Base-by-base conservation (phyloP, 1,140 invertebrate species). In the Bombus waltoni region DNA sequence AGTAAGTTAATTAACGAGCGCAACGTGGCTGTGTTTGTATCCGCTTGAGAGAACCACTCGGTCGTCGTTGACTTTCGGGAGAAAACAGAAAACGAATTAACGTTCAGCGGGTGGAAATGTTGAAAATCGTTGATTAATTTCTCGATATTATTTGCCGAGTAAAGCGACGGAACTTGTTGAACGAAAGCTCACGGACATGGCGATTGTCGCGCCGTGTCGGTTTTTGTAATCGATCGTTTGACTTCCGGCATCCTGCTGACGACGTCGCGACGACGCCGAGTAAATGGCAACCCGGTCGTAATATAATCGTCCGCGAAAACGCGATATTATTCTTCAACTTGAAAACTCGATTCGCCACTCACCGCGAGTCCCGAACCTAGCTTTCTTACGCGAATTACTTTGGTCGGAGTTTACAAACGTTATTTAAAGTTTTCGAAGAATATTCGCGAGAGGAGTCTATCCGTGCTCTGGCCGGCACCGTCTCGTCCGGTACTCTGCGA, bases 341-440 rank as follows among this genome's bases (percentile, higher is more conserved):
- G 88, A 68, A 85, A 92, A 91, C 87, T 91, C 81, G 66, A 90
- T 88, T 89, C 77, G 53, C 84, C 72, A 74, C 80, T 90, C 74
- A 70, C 86, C 76, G 62, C 83, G 65, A 86, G 83, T 91, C 80
- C 44, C 70, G 78, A 86, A 86, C 88, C 81, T 85, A 62, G 76
- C 81, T 86, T 89, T 87, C 86, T 90, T 86, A 77, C 86, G 83
- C 71, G 89, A 91, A 93, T 92, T 89, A 91, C 88, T 92, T 88
- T 44, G 73, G 40, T 8, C 72, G 35, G 75, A 92, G 92, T 92
- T 93, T 91, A 90, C 85, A 91, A 93, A 92, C 87, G 87, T 92
- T 93, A 92, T 93, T 93, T 93, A 91, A 93, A 93, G 80, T 93
- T 93, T 85, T 82, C 82, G 42, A 83, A 66, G 81, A 85, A 83